Base-by-base conservation (phyloP, 2,888 invertebrate species). In the Trichacis sp. region DNA sequence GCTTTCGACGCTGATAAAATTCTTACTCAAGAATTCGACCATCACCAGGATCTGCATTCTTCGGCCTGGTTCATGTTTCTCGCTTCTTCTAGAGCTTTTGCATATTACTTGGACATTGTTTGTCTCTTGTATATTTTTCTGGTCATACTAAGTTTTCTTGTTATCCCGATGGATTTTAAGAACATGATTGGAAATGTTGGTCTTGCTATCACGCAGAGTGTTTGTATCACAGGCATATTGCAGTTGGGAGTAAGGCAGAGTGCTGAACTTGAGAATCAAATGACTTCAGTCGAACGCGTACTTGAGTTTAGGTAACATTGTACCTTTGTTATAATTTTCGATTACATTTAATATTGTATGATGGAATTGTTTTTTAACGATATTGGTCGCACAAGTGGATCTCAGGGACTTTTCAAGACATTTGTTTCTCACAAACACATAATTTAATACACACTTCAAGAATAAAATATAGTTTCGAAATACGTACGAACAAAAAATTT, bases 181-280 rank as follows among this genome's bases (percentile, higher is more conserved):
- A 83, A 85, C 0, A 78, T 88, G 66, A 92, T 92, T 14, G 93
- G 93, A 29, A 90, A 91, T 76, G 92, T 93, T 2, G 93, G 93
- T 19, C 81, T 94, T 55, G 93, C 93, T 9, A 92, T 94, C 52
- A 93, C 93, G 0, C 92, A 93, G 79, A 90, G 92, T 12, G 91
- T 93, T 84, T 89, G 90, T 0, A 87, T 94, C 58, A 92, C 92
- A 0, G 92, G 93, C 8, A 90, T 91, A 90, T 90, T 92, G 83
- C 92, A 92, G 78, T 97, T 95, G 95, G 95, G 95, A 20, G 94
- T 97, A 90, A 87, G 96, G 8, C 96, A 97, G 83, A 94, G 95
- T 73, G 94, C 96, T 0, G 96, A 97, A 82, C 83, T 94, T 6
- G 93, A 92, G 80, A 95, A 94, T 78, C 92, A 92, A 71, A 94